These are phyloP conservation scores for Scaptomyza pallida DNA, from an alignment of 1,140 invertebrate species.

Conservation along the genomic window DNA sequence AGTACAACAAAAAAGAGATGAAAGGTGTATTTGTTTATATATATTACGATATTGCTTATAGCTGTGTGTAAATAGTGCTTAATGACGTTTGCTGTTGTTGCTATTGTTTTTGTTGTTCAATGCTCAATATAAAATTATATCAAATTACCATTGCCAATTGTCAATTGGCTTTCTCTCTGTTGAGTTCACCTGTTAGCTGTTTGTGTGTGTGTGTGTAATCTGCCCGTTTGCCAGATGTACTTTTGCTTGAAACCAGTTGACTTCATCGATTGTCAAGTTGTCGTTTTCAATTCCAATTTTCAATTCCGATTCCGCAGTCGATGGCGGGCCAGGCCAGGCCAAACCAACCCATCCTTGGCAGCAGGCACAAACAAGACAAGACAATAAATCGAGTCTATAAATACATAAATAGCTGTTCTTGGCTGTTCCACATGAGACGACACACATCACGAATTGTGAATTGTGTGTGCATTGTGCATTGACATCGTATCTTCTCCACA, in stretches of 20 bases:
- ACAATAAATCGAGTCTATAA: slow-evolving; percentile 29
- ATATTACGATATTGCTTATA: not conserved
- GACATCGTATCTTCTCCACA: slow-evolving; percentile 8
- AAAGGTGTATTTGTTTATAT: not conserved
- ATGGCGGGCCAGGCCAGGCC: too few species aligned
- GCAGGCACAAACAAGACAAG: slow-evolving; percentile 27
- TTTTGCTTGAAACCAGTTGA: too few species aligned
- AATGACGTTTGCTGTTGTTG: slow-evolving; percentile 1
- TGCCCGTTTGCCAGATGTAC: not conserved
- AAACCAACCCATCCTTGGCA: too few species aligned
- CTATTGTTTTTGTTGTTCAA: too few species aligned
- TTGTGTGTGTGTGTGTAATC: not conserved
- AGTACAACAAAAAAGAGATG: not conserved
- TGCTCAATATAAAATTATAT: not conserved
- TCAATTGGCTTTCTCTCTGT: not conserved
- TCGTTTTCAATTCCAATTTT: slow-evolving; percentile 14
- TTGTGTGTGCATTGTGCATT: not conserved
- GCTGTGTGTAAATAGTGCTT: not conserved
- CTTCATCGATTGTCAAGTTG: slow-evolving; percentile 1
- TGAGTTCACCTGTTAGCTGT: not conserved
- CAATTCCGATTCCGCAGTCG: not conserved
- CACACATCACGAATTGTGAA: too few species aligned
- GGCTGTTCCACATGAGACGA: not conserved
- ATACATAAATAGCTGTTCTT: not conserved
- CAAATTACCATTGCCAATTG: slow-evolving; percentile 1